These are phyloP conservation scores for Pachypsylla venusta DNA, from an alignment of 1,140 invertebrate genomes.

Conservation along the genomic window DNA sequence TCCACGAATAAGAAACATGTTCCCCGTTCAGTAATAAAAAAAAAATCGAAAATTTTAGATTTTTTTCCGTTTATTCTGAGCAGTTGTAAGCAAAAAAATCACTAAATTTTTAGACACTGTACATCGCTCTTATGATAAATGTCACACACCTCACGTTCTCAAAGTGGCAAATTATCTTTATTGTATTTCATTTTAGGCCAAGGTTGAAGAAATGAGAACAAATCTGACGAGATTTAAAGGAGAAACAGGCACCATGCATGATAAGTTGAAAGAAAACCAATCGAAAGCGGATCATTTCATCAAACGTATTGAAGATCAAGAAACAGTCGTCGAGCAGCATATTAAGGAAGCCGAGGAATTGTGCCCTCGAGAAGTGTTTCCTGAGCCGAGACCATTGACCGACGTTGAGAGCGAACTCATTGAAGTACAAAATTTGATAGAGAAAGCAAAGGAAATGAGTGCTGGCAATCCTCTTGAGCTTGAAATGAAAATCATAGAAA, in stretches of 20 bases:
- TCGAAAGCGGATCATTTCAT: neutral
- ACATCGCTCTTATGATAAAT: no score
- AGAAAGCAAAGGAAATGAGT: neutral
- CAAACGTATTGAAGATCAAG: neutral
- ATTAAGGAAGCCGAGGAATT: neutral
- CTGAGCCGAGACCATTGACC: neutral
- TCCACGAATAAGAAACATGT: no score
- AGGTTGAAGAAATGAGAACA: neutral
- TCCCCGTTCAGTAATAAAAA: no score
- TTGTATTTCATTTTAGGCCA: neutral
- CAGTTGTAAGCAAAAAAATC: no score
- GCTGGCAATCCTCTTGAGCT: neutral
- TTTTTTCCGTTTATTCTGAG: no score
- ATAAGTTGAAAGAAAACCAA: neutral
- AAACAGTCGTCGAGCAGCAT: neutral
- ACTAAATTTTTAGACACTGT: no score
- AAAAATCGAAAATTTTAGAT: no score
- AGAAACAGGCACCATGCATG: neutral
- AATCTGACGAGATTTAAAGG: neutral
- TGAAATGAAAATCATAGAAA: neutral
- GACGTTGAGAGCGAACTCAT: neutral
- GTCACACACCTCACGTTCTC: no score
- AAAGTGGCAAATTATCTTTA: no score
- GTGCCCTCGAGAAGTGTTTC: neutral
- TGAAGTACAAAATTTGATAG: neutral